Base-by-base conservation (phyloP, 2,113 vertebrate genomes). In the Podarcis raffonei region DNA sequence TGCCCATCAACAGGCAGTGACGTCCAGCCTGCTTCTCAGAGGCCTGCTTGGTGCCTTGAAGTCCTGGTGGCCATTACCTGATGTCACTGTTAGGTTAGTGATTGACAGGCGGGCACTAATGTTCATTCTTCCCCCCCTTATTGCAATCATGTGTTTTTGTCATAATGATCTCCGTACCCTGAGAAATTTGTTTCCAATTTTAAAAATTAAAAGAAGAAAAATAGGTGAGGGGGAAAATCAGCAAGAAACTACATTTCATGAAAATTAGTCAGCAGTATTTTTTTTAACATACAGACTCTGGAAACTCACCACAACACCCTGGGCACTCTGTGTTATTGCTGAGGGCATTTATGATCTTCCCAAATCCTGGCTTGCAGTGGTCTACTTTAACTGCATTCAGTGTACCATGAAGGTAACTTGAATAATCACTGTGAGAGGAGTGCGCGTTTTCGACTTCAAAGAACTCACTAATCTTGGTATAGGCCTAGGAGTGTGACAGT, bases 301-400 rank as follows among this genome's bases (percentile, higher is more conserved):
- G 16, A 48, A 23, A 91, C 92, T 91, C 77, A 93, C 92, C 86
- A 81, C 92, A 93, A 42, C 92, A 93, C 32, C 89, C 90, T 78
- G 62, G 68, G 66, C 92, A 93, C 6, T 39, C 9, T 7, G 69
- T 79, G 65, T 74, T 72, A 9, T 48, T 89, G 42, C 62, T 89
- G 32, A 78, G 72, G 6, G 35, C 76, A 62, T 71, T 89, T 80
- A 74, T 71, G 30, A 89, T 91, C 91, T 93, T 93, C 30, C 92
- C 92, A 91, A 91, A 93, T 11, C 92, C 92, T 82, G 92, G 92
- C 88, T 87, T 93, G 86, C 92, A 93, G 68, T 93, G 92, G 76
- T 93, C 92, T 57, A 85, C 83, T 79, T 89, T 93, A 57, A 77
- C 76, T 72, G 83, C 89, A 87, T 81, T 84, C 16, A 93, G 76